These are phyloP conservation scores for Indicator maculatus DNA, from an alignment of 2,113 vertebrate genomes.

Conservation along the genomic window DNA sequence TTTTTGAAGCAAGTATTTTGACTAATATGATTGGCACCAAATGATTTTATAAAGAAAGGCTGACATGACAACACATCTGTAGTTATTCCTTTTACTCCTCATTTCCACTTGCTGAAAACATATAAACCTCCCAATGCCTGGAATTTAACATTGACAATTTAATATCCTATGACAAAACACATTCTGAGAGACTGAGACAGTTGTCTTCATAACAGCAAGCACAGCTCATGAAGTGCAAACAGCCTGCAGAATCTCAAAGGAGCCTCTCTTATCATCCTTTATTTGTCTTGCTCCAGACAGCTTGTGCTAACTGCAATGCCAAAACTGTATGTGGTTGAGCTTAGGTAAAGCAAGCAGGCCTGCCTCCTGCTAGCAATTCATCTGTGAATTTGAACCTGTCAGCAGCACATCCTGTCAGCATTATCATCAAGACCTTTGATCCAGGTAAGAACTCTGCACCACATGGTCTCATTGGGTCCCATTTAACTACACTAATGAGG, in stretches of 20 bases:
- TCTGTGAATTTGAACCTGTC: not conserved
- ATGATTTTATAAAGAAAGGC: not conserved
- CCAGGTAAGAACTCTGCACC: not conserved
- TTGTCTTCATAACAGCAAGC: not conserved
- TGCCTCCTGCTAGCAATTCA: not conserved
- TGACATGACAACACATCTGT: not conserved
- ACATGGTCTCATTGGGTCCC: not conserved
- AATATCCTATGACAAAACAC: not conserved
- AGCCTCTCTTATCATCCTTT: not conserved
- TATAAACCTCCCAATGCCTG: not conserved
- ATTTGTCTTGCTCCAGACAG: slow-evolving; percentile 23
- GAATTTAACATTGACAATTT: not conserved
- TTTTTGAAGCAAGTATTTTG: not conserved
- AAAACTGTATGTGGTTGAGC: not conserved
- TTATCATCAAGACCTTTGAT: not conserved
- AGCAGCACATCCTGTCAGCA: not conserved
- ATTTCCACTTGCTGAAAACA: not conserved
- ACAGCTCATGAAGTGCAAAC: slow-evolving; percentile 1
- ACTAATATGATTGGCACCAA: not conserved
- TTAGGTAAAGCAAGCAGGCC: not conserved
- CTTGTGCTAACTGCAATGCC: not conserved
- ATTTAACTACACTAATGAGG: not conserved
- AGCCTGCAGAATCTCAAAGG: not conserved
- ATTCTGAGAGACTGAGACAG: not conserved
- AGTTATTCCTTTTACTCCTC: not conserved